Evolutionary conservation across 1,140 invertebrate genomes (phyloP), one percentile per base, ranked within the genome.

Genomic region (Bombus terrestris): DNA sequence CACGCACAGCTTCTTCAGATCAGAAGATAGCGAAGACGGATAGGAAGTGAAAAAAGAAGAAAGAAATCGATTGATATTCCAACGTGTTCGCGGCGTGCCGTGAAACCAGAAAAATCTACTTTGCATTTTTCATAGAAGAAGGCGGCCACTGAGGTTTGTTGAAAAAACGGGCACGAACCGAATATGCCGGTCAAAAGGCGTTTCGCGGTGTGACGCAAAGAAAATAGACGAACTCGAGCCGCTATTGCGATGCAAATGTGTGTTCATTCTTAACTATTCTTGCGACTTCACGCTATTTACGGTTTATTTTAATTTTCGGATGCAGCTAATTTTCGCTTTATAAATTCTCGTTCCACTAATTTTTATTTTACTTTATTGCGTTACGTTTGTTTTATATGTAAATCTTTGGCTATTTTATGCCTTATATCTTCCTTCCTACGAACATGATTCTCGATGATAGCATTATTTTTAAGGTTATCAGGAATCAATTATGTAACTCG

Each of bases 71-170:
- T 81, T 47, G 39, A 39, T 73, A 81, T 81, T 73, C 80, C 37
- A n/a, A 28, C 3, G 13, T 10, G 69, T 28, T 62, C 22, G 69
- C 53, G 41, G 68, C 69, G 69, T 25, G 35, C 9, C 79, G 10
- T 72, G 68, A 81, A 81, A 81, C n/a, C 68, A 59, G 47, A 22
- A 43, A 57, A 73, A 59, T 81, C 69, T 62, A 73, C 80, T 81
- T 73, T 81, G 69, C 80, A 81, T 81, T 73, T 81, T 81, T 81
- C 80, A 62, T 62, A 43, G 28, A 39, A 22, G 22, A 22, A 53
- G 47, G 18, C 12, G 22, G 13, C 47, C 28, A 2, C 35, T 5
- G 22, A 32, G 18, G 80, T 73, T 43, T 72, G 80, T 73, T 81
- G 37, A 25, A 62, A 62, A 81, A 73, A 73, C 68, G n/a, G 13